Conservation (phyloP, 53 echinoderm and acorn worm genomes). For the Apostichopus leukothele region DNA sequence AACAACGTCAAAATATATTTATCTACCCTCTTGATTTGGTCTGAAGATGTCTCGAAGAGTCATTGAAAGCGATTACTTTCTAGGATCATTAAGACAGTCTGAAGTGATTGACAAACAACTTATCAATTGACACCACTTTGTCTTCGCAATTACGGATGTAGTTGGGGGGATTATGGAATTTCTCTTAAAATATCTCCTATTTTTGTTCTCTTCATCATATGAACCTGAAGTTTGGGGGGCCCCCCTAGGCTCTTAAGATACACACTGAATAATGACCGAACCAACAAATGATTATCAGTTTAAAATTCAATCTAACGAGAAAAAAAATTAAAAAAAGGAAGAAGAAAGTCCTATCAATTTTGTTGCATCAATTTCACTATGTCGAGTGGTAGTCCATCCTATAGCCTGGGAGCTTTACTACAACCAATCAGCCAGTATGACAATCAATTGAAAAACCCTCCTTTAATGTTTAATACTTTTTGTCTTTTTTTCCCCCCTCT, state of each 20-base stretch:
- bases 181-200: too few species aligned
- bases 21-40: background rate
- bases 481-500: background rate
- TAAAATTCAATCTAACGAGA: background rate
- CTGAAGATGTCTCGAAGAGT: background rate
- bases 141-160: background rate
- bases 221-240: background rate
- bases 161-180: background rate
- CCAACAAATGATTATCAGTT: background rate
- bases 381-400: conserved; percentile 29
- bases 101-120: conserved; percentile 4
- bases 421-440: conserved; percentile 14
- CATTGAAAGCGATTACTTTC: background rate
- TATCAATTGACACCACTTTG: conserved; percentile 14
- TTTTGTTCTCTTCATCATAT: background rate
- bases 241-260: conserved; percentile 27
- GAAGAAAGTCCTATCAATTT: background rate
- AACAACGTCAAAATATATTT: background rate
- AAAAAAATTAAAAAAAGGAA: background rate
- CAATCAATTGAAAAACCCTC: conserved; percentile 19
- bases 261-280: conserved; percentile 26
- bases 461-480: background rate
- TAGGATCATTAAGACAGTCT: background rate
- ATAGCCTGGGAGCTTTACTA: background rate
- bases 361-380: conserved; percentile 30